Conservation (phyloP, 2,797 vertebrate species). For the Lepidocolaptes lacrymiger region DNA sequence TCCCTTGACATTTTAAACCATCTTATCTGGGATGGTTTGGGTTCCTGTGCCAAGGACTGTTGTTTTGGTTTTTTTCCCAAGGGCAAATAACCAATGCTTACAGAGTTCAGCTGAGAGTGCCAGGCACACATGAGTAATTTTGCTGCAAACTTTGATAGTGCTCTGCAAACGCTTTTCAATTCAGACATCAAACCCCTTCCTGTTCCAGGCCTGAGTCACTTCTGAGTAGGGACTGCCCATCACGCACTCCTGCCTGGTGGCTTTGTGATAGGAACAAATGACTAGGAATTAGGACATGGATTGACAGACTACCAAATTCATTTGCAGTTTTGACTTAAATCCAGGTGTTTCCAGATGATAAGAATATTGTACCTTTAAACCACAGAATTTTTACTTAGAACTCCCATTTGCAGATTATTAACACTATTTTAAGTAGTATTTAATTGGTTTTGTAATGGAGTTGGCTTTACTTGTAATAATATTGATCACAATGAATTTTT, state of each 20-base stretch:
- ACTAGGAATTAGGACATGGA: slow-evolving; percentile 10
- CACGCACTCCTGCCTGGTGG: not conserved
- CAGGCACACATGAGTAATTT: not conserved
- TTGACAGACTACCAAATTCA: slow-evolving; percentile 21
- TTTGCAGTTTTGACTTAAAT: slow-evolving; percentile 35
- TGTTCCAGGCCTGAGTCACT: slow-evolving; percentile 35
- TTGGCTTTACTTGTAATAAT: not conserved
- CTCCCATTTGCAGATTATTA: not conserved
- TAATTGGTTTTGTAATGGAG: slow-evolving; percentile 6
- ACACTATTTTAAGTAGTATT: not conserved
- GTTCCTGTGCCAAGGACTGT: not conserved
- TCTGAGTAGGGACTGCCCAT: slow-evolving; percentile 27
- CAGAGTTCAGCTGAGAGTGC: not conserved
- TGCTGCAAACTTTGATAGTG: slow-evolving; percentile 25
- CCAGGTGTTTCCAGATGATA: slow-evolving; percentile 53
- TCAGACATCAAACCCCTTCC: slow-evolving; percentile 35
- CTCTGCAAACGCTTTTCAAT: not conserved
- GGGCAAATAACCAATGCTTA: not conserved
- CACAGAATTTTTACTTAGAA: not conserved
- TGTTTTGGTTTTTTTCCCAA: not conserved
- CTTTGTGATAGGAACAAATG: slow-evolving; percentile 41
- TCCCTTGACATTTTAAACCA: not conserved
- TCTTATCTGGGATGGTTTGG: not conserved
- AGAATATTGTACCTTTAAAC: not conserved
- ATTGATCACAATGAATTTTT: not conserved